Evolutionary conservation across 30 jellyfish, hydroid and myxozoan genomes (phyloP).

Genomic region (Hydractinia symbiolongicarpus): DNA sequence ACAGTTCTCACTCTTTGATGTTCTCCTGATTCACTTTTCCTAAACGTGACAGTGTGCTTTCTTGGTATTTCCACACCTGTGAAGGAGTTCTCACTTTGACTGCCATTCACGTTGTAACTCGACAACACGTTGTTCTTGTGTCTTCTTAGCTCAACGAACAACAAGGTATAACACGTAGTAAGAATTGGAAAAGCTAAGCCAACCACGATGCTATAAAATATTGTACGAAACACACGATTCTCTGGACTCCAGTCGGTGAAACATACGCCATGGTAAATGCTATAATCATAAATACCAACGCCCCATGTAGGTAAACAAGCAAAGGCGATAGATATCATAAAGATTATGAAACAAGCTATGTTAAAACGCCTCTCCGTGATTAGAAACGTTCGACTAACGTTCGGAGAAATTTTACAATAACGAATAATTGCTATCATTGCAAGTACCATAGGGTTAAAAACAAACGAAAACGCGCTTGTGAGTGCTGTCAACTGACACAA

Average conservation of each 20-base stretch:
- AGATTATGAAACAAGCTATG: slow-evolving; percentile 26
- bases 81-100: neutral
- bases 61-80: neutral
- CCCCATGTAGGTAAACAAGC: slow-evolving; percentile 69
- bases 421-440: slow-evolving; percentile 70
- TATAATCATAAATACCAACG: slow-evolving; percentile 59
- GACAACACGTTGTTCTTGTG: slow-evolving; percentile 64
- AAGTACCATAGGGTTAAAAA: slow-evolving; percentile 52
- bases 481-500: slow-evolving; percentile 60
- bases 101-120: slow-evolving; percentile 3
- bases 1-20: neutral
- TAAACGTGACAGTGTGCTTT: neutral
- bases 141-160: slow-evolving; percentile 45
- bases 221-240: slow-evolving; percentile 56
- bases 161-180: slow-evolving; percentile 40
- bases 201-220: slow-evolving; percentile 47
- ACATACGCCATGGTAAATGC: slow-evolving; percentile 76
- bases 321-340: slow-evolving; percentile 32
- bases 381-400: slow-evolving; percentile 20
- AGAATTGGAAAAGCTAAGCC: slow-evolving; percentile 67
- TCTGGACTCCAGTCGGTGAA: slow-evolving; percentile 63
- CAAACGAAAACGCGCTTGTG: slow-evolving; percentile 46
- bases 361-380: slow-evolving; percentile 33
- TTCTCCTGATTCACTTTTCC: neutral
- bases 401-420: slow-evolving; percentile 46